phyloP scores from a whole-genome alignment of 2,888 invertebrate genomes.

The Blera fallax region DNA sequence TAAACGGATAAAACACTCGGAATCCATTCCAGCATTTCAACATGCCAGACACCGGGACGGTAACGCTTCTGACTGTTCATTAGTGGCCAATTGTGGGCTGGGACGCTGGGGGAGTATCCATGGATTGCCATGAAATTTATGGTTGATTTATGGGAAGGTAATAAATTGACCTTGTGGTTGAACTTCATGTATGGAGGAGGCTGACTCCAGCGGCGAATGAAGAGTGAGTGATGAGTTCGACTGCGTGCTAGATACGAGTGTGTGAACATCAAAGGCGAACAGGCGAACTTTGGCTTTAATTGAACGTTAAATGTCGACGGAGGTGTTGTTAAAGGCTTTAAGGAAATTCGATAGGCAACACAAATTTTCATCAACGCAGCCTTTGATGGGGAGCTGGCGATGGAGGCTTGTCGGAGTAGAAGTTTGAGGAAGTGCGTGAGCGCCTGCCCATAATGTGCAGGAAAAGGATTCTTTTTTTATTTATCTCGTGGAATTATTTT shows the following conservation, averaged over 20 bases:
- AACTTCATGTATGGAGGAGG: constrained; percentile 18
- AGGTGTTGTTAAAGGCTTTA: background rate
- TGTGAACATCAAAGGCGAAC: constrained; percentile 23
- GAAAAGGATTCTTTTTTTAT: too few relatives aligned
- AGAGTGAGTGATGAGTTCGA: constrained; percentile 22
- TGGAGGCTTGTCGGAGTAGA: too few relatives aligned
- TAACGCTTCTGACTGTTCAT: constrained; percentile 50
- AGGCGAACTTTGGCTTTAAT: background rate
- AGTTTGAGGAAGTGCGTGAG: too few relatives aligned
- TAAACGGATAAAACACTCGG: background rate
- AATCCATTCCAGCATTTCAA: constrained; percentile 9
- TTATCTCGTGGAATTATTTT: too few relatives aligned
- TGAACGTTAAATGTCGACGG: background rate
- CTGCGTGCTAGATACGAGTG: constrained; percentile 7
- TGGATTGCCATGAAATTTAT: constrained; percentile 15
- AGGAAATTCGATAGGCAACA: background rate
- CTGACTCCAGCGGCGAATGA: constrained; percentile 27
- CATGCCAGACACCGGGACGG: background rate
- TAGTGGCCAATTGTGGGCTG: constrained; percentile 16
- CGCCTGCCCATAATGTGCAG: too few relatives aligned
- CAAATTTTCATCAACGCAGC: background rate
- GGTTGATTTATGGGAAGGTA: constrained; percentile 34
- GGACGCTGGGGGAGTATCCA: background rate
- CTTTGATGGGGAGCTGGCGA: too few relatives aligned
- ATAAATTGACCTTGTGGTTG: constrained; percentile 56